A percentile compares a stretch with the other conserved stretches of the same genome.
These are phyloP conservation scores for Enoplosus armatus DNA, from an alignment of 2,797 vertebrate species.

Conservation along the genomic window DNA sequence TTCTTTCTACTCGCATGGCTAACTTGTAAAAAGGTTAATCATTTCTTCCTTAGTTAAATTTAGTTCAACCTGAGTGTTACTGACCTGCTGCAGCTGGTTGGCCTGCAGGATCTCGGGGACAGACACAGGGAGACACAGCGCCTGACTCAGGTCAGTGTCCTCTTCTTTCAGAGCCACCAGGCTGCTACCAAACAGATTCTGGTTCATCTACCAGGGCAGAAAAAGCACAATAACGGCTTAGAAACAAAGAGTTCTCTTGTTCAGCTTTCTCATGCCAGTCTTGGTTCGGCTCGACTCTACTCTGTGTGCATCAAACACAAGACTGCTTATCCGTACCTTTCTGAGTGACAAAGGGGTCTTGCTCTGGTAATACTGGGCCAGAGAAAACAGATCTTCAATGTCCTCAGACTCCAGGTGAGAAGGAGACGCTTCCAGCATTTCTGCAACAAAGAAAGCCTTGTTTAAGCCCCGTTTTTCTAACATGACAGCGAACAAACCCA, in stretches of 20 bases:
- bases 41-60: background rate
- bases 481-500: background rate
- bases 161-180: conserved; percentile 96
- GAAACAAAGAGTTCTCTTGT: conserved; percentile 3
- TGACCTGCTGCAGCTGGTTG: conserved; percentile 95
- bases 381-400: conserved; percentile 94
- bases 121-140: conserved; percentile 94
- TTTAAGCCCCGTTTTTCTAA: background rate
- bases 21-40: background rate
- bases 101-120: conserved; percentile 98
- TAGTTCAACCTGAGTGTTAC: background rate
- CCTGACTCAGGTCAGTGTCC: conserved; percentile 96
- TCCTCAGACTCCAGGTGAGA: conserved; percentile 92
- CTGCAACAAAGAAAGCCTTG: conserved; percentile 76
- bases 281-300: background rate
- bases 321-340: conserved; percentile 84
- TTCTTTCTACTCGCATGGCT: background rate
- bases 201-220: conserved; percentile 90
- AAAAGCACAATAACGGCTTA: background rate
- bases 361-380: conserved; percentile 98
- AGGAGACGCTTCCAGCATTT: conserved; percentile 91
- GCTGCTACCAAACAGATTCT: conserved; percentile 96
- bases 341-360: conserved; percentile 97
- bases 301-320: background rate
- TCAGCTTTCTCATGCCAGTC: background rate